Evolutionary conservation across 2,113 vertebrate genomes (phyloP).

Genomic region (Myiagra hebetior): DNA sequence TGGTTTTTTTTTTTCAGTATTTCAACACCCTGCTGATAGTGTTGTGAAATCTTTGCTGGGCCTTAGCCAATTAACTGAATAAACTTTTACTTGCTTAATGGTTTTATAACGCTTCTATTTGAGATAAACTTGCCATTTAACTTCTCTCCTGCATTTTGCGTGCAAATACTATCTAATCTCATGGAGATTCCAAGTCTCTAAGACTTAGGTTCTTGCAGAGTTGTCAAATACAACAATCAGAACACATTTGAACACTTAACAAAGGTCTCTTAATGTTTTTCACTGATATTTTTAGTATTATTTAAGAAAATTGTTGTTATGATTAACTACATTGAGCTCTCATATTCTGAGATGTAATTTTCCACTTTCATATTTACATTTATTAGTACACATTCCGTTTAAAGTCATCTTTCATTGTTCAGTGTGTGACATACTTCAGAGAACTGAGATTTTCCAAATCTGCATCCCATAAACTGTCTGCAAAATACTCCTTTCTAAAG

Average conservation of each 20-base stretch:
- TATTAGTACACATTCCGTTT: not conserved
- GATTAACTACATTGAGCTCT: not conserved
- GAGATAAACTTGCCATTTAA: not conserved
- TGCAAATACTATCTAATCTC: not conserved
- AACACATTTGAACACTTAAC: not conserved
- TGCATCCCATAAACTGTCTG: not conserved
- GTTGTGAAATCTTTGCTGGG: conserved; percentile 40
- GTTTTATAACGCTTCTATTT: conserved; percentile 12
- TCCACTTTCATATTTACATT: not conserved
- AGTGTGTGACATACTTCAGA: not conserved
- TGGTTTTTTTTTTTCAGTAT: not conserved
- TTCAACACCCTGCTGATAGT: conserved; percentile 29
- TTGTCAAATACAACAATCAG: not conserved
- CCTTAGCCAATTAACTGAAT: conserved; percentile 29
- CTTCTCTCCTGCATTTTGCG: not conserved
- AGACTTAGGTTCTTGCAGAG: not conserved
- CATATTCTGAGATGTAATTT: not conserved
- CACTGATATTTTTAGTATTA: not conserved
- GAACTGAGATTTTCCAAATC: not conserved
- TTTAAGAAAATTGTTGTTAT: not conserved
- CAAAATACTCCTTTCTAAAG: not conserved
- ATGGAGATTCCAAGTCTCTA: not conserved
- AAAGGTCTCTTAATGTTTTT: not conserved
- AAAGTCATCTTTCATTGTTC: not conserved
- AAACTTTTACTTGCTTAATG: conserved; percentile 26